These are phyloP conservation scores for Nemoura dubitans DNA, from an alignment of 2,888 invertebrate species.

Conservation along the genomic window DNA sequence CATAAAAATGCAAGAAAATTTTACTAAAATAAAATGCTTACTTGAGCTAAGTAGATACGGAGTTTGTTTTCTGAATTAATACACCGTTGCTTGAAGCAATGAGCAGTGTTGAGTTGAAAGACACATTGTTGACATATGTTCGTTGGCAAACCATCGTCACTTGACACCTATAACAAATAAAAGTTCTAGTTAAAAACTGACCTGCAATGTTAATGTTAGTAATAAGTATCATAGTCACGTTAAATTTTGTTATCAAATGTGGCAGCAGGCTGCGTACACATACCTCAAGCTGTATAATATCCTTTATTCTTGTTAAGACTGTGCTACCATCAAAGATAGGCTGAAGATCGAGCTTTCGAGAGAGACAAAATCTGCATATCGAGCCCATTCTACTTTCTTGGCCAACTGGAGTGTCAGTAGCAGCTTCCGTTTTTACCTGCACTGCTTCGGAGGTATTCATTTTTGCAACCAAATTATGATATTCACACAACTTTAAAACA, in stretches of 20 bases:
- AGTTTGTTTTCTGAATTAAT: conserved; percentile 19
- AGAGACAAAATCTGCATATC: conserved; percentile 22
- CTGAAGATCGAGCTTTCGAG: not conserved
- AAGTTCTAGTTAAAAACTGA: not conserved
- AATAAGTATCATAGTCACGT: no score
- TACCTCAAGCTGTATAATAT: conserved; percentile 27
- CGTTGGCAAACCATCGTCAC: conserved; percentile 28
- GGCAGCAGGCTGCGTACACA: not conserved
- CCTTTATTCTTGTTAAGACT: conserved; percentile 8
- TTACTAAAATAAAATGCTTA: no score
- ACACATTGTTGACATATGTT: conserved; percentile 38
- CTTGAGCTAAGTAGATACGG: conserved; percentile 14
- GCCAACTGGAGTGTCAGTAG: not conserved
- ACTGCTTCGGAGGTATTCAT: not conserved
- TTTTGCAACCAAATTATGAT: not conserved
- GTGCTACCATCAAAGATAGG: conserved; percentile 22
- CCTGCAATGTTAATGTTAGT: not conserved
- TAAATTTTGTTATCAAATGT: not conserved
- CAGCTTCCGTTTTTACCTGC: not conserved
- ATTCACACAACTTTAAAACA: not conserved
- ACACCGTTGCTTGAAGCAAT: conserved; percentile 35
- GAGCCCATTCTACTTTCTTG: conserved; percentile 9
- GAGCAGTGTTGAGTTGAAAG: conserved; percentile 38
- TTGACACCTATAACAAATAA: not conserved
- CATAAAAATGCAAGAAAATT: no score